Evolutionary conservation across 1,140 invertebrate genomes (phyloP).

Genomic region (Neocloeon triangulifer): DNA sequence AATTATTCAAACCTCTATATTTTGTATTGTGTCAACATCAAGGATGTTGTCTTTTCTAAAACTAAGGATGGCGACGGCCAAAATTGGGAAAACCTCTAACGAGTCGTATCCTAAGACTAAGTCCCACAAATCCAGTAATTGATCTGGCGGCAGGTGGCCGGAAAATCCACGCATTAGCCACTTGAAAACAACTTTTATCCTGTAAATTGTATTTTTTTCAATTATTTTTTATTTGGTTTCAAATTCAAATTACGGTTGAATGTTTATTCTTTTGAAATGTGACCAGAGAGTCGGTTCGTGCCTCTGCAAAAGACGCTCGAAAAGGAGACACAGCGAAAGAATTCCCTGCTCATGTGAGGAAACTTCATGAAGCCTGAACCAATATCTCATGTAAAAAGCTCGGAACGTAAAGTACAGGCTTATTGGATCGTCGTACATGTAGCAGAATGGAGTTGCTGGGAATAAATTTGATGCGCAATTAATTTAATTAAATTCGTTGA

Average conservation of each 20-base stretch:
- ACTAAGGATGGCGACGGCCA: constrained; percentile 74
- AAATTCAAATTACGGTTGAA: constrained; percentile 50
- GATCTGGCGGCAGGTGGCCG: constrained; percentile 76
- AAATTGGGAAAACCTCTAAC: constrained; percentile 63
- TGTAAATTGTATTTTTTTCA: constrained; percentile 20
- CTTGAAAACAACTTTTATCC: constrained; percentile 77
- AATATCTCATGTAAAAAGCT: constrained; percentile 77
- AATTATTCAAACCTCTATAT: constrained; percentile 39
- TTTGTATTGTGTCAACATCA: constrained; percentile 62
- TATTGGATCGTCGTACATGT: constrained; percentile 71
- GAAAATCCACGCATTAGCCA: constrained; percentile 91
- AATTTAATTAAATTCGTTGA: constrained; percentile 1
- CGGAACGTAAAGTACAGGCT: constrained; percentile 75
- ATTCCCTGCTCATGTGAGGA: constrained; percentile 77
- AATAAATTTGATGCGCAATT: constrained; percentile 9
- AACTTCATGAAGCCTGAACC: constrained; percentile 74
- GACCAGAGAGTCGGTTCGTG: constrained; percentile 75
- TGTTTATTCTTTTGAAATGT: constrained; percentile 65
- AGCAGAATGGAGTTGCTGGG: constrained; percentile 81
- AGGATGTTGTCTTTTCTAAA: constrained; percentile 82
- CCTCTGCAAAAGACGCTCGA: constrained; percentile 74
- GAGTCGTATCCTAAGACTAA: constrained; percentile 77
- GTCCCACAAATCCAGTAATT: constrained; percentile 81
- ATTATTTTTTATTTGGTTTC: constrained; percentile 3
- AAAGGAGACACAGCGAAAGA: constrained; percentile 55